Conservation (phyloP, 23 tunicate genomes). For the Aplidium turbinatum region DNA sequence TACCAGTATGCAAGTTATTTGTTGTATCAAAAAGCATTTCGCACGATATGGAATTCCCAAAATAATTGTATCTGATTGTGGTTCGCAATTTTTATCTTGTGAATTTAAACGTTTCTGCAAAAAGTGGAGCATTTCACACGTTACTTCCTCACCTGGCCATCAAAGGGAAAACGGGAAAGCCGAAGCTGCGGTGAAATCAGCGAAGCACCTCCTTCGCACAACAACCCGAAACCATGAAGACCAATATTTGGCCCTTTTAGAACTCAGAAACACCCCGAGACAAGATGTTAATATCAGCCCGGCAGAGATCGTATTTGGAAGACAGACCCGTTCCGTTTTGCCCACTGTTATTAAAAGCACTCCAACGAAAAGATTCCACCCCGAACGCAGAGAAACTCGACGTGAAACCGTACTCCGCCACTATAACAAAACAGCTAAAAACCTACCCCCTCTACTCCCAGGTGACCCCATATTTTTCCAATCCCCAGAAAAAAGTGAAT, state of each 20-base stretch:
- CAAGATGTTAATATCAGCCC: conserved; percentile 18
- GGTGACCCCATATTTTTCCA: neutral
- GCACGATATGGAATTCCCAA: conserved; percentile 15
- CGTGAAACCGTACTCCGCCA: neutral
- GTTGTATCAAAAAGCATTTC: conserved; percentile 5
- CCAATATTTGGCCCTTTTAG: conserved; percentile 20
- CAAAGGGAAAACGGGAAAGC: conserved; percentile 23
- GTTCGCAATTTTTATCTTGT: conserved; percentile 8
- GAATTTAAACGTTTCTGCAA: neutral
- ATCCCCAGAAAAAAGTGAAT: conserved; percentile 10
- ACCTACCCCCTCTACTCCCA: neutral
- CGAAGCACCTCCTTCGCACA: neutral
- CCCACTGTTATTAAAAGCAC: neutral
- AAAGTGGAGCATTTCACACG: conserved; percentile 14
- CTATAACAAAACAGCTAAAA: conserved; percentile 16
- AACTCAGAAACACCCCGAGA: conserved; percentile 31
- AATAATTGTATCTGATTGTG: conserved; percentile 12
- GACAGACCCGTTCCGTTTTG: conserved; percentile 2
- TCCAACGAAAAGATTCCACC: neutral
- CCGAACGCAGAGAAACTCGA: neutral
- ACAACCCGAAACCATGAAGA: conserved; percentile 1
- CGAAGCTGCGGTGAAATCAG: conserved; percentile 13
- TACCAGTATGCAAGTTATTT: neutral
- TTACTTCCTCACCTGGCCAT: conserved; percentile 29
- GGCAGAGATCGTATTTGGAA: neutral